Base-by-base conservation (phyloP, 2,888 invertebrate genomes). In the Andrena trimmerana region DNA sequence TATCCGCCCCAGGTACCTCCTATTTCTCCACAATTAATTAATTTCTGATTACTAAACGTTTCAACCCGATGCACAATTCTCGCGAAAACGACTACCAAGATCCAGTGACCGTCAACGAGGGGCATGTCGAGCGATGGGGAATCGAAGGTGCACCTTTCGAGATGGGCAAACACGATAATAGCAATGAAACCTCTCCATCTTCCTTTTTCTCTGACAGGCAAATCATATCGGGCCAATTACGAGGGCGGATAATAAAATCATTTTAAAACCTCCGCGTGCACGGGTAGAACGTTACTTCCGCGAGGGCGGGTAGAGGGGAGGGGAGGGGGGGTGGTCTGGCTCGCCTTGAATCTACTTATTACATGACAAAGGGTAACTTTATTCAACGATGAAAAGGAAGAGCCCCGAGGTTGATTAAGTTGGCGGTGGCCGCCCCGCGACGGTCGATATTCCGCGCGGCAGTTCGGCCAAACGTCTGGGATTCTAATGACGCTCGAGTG, bases 291-390 rank as follows among this genome's bases (percentile, higher is more conserved):
- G 42, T 42, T 42, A 42, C 42, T 42, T 42, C 42, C 42, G 16
- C 42, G 42, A 42, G 42, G 16, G 52, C 13, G 27, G 42, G 20
- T 20, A 20, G 20, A 20, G 20, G 48, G 3, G 8, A 20, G 10
- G 24, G 57, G 27, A 13, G 31, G n/a, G 42, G 36, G 57, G 20
- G 8, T 50, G 59, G 59, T 48, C 62, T 27, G 72, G 54, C 57
- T 63, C 66, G 57, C 27, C 77, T 72, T 52, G 85, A 85, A 85
- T 85, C 85, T 79, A 77, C 87, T 83, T 85, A 78, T 85, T 72
- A 83, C 81, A 72, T 71, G 87, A 87, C 87, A 87, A 87, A 87
- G 85, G 87, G 77, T 85, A 85, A 87, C 83, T 83, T 81, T 85
- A 86, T 83, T 82, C 82, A 76, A 86, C 72, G 82, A 85, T 73